Evolutionary conservation across 2,888 invertebrate species (phyloP), one percentile per base, ranked within the genome.

Genomic region (Muschampia plurimacula): DNA sequence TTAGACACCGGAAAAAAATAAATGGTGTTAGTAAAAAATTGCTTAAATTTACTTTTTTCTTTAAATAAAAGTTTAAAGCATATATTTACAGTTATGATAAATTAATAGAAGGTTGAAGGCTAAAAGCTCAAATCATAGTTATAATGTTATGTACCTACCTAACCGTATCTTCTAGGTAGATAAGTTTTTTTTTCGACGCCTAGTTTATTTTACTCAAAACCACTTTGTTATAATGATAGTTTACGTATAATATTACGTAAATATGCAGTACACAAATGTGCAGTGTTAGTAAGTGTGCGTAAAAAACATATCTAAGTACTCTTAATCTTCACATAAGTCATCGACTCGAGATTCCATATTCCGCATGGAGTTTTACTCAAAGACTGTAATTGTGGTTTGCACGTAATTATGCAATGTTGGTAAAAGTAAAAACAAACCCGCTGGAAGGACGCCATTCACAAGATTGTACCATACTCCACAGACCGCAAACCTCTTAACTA

Each of bases 401-500:
- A 28, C 41, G 52, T 41, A 66, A 55, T 66, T 62, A 62, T 64
- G 46, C 28, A 44, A 7, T 67, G 67, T 67, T 57, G 67, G 69
- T 73, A 69, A 67, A 52, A 57, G 67, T 52, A 73, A 66, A 74
- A 75, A 74, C 74, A 74, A 77, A 75, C 67, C 32, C 74, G 73
- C 74, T 73, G 67, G 63, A 66, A 72, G 66, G 69, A 67, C 69
- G 32, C 44, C 59, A 64, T 69, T 68, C 59, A 68, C 63, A 70
- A 73, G 73, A 70, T 67, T 68, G 67, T 67, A 75, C 67, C 73
- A 75, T 74, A 73, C 70, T 74, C 73, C 69, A 52, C 63, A 44
- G 71, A 77, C 77, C 78, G 67, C 78, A 77, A 73, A 66, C 67
- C 70, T 72, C 75, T 68, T 59, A 72, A 67, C 67, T 68, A 55